A percentile compares a stretch with the other conserved stretches of the same genome.
Conservation (phyloP, 2,888 invertebrate genomes). For the Lucinisca nassula region DNA sequence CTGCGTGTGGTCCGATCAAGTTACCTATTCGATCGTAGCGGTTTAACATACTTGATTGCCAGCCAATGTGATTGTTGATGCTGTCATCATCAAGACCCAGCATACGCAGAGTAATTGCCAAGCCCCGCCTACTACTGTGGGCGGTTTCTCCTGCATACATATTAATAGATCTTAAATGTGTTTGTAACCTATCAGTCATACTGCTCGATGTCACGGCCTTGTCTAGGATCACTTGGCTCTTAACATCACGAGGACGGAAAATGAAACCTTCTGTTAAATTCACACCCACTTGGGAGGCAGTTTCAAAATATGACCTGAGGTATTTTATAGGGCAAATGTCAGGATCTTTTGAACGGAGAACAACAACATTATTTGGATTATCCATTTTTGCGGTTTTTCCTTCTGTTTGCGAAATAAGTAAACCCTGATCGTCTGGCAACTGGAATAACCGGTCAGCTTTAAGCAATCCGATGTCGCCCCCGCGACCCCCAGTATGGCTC, state of each 20-base stretch:
- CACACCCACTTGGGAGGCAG: background rate
- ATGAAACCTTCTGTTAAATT: background rate
- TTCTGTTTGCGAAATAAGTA: background rate
- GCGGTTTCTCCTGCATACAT: slow-evolving; percentile 13
- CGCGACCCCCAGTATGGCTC: slow-evolving; percentile 14
- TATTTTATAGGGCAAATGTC: slow-evolving; percentile 9
- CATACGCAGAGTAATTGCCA: slow-evolving; percentile 13
- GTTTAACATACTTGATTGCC: background rate
- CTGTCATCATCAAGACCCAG: background rate
- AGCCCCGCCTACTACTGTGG: background rate
- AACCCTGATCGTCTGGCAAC: background rate
- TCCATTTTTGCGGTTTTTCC: background rate
- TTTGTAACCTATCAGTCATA: background rate
- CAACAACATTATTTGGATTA: slow-evolving; percentile 13
- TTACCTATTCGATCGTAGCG: slow-evolving; percentile 13
- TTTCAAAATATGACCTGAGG: background rate
- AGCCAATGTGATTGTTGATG: slow-evolving; percentile 22
- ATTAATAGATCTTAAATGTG: background rate
- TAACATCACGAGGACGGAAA: background rate
- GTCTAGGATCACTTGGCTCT: background rate
- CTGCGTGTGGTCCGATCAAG: background rate
- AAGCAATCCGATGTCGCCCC: background rate
- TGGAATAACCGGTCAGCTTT: background rate
- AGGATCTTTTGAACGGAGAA: background rate
- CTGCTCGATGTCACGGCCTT: background rate